Evolutionary conservation across 64 coral and sea anemone species (phyloP), one percentile per base, ranked within the genome.

Genomic region (Hydrozoanthus tunicans): DNA sequence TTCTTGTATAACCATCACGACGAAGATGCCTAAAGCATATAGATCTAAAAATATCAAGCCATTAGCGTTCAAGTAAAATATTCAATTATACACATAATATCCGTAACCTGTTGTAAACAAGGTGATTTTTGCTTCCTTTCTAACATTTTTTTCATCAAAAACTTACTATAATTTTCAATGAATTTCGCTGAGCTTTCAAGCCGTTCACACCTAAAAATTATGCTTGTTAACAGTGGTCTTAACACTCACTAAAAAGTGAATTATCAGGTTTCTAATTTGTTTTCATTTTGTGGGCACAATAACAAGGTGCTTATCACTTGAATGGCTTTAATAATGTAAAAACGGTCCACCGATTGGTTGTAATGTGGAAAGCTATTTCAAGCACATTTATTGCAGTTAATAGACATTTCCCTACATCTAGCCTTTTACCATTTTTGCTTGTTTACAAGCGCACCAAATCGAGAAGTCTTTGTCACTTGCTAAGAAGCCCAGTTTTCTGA

Each of bases 241-340:
- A 73, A 88, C 43, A 32, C 59, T 25, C 5, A 9, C 54, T 74
- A 75, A 59, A 88, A 88, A 32, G 24, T 23, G 1, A 15, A 26
- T 60, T 73, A 14, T 75, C 56, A 56, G 3, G 20, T 88, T 12
- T 74, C 6, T 88, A 70, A 58, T 74, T 88, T 73, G 70, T 88
- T 72, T 88, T 60, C 24, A 58, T 88, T 88, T 74, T 59, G 84
- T 8, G 84, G 84, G 25, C 68, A 24, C 25, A 75, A 74, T 88
- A 88, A 88, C 69, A 75, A 88, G 84, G 53, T 59, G 9, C 68
- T 75, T 59, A 73, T 74, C 24, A 43, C 14, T 74, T 51, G 25
- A 3, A 57, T 26, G 12, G 23, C 26, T 62, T 88, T 88, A 88
- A 88, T 88, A 75, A 74, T 74, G 84, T 56, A 74, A 59, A 27